These are phyloP conservation scores for Microctonus aethiopoides DNA, from an alignment of 2,888 invertebrate genomes.

Conservation along the genomic window DNA sequence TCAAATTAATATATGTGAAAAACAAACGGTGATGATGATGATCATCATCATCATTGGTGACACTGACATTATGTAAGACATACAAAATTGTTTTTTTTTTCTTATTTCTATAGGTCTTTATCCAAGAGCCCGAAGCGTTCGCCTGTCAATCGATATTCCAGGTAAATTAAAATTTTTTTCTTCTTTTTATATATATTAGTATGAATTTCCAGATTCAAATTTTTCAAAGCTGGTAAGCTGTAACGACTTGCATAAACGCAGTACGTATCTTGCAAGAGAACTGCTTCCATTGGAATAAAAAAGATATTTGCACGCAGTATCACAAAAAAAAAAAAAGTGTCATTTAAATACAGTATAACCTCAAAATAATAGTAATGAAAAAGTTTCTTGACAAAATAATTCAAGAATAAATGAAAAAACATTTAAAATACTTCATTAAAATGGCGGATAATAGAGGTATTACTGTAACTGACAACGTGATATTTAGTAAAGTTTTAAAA, in stretches of 20 bases:
- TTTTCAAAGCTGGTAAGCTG: background rate
- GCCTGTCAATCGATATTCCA: constrained; percentile 52
- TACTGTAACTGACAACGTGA: no score
- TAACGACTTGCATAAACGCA: background rate
- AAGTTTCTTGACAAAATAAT: background rate
- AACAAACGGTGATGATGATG: no score
- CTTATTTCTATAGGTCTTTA: constrained; percentile 60
- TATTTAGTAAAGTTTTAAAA: no score
- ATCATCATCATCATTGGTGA: constrained; percentile 32
- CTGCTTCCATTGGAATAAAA: background rate
- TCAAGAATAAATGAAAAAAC: no score
- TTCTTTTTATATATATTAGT: background rate
- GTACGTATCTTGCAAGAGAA: background rate
- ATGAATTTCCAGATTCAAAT: background rate
- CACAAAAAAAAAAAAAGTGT: background rate
- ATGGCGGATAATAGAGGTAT: no score
- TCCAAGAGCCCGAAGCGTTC: constrained; percentile 59
- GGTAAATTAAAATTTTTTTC: constrained; percentile 50
- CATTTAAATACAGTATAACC: no score
- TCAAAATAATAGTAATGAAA: no score
- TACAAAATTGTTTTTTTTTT: constrained; percentile 41
- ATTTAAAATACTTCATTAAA: no score
- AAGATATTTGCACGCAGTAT: background rate
- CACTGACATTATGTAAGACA: constrained; percentile 6
- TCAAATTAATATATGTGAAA: no score